A percentile compares a stretch with the other conserved stretches of the same genome.
Conservation (phyloP, 2,113 vertebrate species). For the Eulemur rufifrons region DNA sequence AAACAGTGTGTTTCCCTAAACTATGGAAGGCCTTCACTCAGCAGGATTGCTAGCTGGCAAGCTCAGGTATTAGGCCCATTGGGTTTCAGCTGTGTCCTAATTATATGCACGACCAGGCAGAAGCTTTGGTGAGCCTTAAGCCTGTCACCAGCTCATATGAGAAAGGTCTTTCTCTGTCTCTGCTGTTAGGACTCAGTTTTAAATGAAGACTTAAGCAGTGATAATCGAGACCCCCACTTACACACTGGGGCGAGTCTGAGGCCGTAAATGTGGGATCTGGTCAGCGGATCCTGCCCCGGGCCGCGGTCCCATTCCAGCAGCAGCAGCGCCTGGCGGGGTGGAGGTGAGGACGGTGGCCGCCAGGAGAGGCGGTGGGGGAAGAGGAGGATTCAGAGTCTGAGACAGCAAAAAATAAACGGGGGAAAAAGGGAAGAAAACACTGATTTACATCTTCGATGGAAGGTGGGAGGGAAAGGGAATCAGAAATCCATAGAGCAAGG, state of each 20-base stretch:
- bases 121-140: not conserved
- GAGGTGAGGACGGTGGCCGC: slow-evolving; percentile 87
- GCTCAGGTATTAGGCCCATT: not conserved
- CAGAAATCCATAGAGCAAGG: not conserved
- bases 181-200: not conserved
- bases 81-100: slow-evolving; percentile 18
- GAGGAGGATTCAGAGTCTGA: slow-evolving; percentile 87
- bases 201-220: not conserved
- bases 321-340: slow-evolving; percentile 77
- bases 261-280: slow-evolving; percentile 87
- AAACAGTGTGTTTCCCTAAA: not conserved
- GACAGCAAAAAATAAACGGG: not conserved
- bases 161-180: not conserved
- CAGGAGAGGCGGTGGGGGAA: slow-evolving; percentile 93
- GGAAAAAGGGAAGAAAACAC: not conserved
- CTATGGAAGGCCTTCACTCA: not conserved
- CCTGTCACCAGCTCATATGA: not conserved
- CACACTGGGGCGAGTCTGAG: slow-evolving; percentile 94
- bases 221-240: slow-evolving; percentile 84
- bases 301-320: slow-evolving; percentile 87
- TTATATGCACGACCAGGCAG: not conserved
- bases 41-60: not conserved
- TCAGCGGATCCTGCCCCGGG: slow-evolving; percentile 87
- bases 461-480: not conserved
- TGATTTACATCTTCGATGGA: slow-evolving; percentile 3